Evolutionary conservation across 37 sponge, comb jelly and placozoan species (phyloP).

Genomic region (Oopsacas minuta): DNA sequence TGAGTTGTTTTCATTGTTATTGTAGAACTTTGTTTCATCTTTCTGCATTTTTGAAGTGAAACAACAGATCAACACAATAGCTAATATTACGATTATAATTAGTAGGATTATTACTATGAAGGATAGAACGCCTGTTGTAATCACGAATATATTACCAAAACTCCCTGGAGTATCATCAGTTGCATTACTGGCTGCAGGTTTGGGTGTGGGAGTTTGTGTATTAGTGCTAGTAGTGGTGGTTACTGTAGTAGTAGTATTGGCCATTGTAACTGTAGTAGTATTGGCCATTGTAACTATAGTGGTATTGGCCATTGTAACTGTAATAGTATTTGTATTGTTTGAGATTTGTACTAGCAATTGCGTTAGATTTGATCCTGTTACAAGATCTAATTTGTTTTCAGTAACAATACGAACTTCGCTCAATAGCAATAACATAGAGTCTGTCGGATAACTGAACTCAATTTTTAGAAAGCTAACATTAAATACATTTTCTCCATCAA

Average conservation of each 20-base stretch:
- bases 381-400: background rate
- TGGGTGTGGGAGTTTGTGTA: no score
- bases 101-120: background rate
- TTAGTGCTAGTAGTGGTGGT: background rate
- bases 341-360: background rate
- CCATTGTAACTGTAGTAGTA: background rate
- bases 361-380: background rate
- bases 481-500: background rate
- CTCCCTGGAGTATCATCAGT: background rate
- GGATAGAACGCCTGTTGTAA: background rate
- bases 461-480: background rate
- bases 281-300: background rate
- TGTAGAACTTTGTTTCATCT: background rate
- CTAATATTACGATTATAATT: background rate
- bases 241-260: background rate
- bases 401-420: background rate
- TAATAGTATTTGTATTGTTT: background rate
- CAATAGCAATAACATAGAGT: background rate
- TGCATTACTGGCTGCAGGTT: background rate
- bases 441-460: background rate
- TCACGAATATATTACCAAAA: background rate
- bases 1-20: background rate
- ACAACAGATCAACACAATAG: background rate
- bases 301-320: no score
- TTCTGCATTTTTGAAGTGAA: background rate